Conservation (phyloP, 35 echinoderm and acorn worm species). For the Strongylocentrotus purpuratus region DNA sequence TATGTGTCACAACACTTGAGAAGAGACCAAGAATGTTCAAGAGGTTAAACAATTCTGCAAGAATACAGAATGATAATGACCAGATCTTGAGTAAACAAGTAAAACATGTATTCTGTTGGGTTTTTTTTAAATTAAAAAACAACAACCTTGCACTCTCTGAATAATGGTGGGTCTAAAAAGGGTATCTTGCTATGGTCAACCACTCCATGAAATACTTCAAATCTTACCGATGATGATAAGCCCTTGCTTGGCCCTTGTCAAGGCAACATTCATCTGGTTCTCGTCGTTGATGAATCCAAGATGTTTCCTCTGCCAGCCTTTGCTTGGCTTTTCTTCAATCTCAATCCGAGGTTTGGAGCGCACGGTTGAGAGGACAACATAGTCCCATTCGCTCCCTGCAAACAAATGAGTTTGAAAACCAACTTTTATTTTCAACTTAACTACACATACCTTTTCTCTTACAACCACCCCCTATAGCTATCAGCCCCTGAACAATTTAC, state of each 20-base stretch:
- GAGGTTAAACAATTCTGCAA: neutral
- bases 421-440: neutral
- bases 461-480: neutral
- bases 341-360: too few species aligned
- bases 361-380: too few species aligned
- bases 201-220: neutral
- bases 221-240: too few species aligned
- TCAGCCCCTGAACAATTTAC: neutral
- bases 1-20: too few species aligned
- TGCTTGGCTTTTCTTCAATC: too few species aligned
- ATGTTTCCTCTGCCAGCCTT: too few species aligned
- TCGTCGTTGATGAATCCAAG: too few species aligned
- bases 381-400: slow-evolving; percentile 94
- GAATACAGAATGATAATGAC: neutral
- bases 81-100: too few species aligned
- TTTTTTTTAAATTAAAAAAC: too few species aligned
- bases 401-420: neutral
- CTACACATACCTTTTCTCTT: neutral
- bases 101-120: neutral
- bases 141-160: neutral
- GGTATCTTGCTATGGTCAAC: neutral
- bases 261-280: too few species aligned
- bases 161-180: neutral
- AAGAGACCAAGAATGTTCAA: too few species aligned
- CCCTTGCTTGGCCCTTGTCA: too few species aligned